Percentiles rank a stretch among this genome's conserved stretches.
Evolutionary conservation across 2,888 invertebrate species (phyloP).

Genomic region (Matsumyia berberina): DNA sequence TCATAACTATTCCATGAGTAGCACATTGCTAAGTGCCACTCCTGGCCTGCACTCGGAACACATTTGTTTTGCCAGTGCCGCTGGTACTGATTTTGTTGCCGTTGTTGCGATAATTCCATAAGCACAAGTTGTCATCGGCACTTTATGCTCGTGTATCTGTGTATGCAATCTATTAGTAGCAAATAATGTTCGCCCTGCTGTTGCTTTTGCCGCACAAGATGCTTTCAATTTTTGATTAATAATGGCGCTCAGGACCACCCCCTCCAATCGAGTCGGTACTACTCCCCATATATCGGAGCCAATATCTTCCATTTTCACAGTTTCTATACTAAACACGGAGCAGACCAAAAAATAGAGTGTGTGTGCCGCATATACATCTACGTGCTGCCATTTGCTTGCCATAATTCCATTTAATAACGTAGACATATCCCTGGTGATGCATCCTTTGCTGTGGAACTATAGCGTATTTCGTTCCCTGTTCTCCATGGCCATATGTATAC

Average conservation of each 20-base stretch:
- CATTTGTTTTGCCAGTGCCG: slow-evolving; percentile 3
- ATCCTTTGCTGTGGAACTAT: slow-evolving; percentile 11
- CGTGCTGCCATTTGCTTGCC: slow-evolving; percentile 42
- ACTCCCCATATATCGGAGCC: background rate
- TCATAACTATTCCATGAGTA: slow-evolving; percentile 28
- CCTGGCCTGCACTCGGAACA: slow-evolving; percentile 26
- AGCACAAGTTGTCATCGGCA: slow-evolving; percentile 54
- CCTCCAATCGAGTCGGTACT: background rate
- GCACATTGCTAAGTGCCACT: slow-evolving; percentile 44
- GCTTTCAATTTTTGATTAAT: slow-evolving; percentile 66
- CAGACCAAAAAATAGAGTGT: background rate
- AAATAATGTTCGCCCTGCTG: slow-evolving; percentile 62
- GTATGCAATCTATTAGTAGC: slow-evolving; percentile 46
- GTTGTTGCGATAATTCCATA: slow-evolving; percentile 54
- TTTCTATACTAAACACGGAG: slow-evolving; percentile 8
- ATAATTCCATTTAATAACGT: slow-evolving; percentile 50
- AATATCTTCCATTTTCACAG: slow-evolving; percentile 14
- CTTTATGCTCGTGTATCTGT: slow-evolving; percentile 25
- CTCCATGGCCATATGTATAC: background rate
- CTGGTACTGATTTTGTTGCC: slow-evolving; percentile 4
- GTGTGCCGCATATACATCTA: slow-evolving; percentile 17
- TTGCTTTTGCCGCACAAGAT: slow-evolving; percentile 47
- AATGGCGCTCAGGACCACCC: background rate
- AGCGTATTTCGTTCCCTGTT: background rate
- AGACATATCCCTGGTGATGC: slow-evolving; percentile 33